Base-by-base conservation (phyloP, 2,888 invertebrate genomes). In the Dolichopus griseipennis region DNA sequence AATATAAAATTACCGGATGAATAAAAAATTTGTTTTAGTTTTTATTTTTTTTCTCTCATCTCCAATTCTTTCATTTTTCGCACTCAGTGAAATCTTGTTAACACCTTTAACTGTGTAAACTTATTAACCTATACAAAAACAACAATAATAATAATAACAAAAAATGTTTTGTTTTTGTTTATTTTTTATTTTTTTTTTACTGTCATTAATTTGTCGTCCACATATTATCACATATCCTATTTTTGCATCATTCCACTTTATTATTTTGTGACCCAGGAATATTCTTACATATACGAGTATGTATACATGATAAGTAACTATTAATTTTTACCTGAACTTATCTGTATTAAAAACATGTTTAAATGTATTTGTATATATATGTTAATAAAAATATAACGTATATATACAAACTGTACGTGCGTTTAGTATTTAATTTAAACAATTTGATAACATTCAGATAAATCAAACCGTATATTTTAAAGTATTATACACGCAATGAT, bases 31-130 rank as follows among this genome's bases (percentile, higher is more conserved):
- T n/a, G n/a, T 41, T 41, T 2, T 27, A 27, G 5, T 27, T 27
- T 27, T 27, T 27, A 27, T 27, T 37, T 37, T 37, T 37, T 37
- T 37, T 37, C 8, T 37, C 27, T 27, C 5, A 2, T 41, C 41
- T 2, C 8, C n/a, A n/a, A 52, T 52, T 52, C 52, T 52, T 52
- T 52, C 52, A 52, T 52, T 52, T 52, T 52, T 52, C 52, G 52
- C 52, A 52, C 52, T 52, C 52, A 52, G 52, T 52, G 52, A 52
- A 52, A 52, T 52, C 52, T 52, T 52, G 52, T 52, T 52, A 52
- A 52, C 52, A 52, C 52, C 52, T 52, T 52, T 52, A 52, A 52
- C 52, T 52, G 52, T 52, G 52, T 52, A 52, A 52, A 52, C 15
- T 52, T 15, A 52, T 52, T 52, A 52, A 52, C 52, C 15, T 52